Evolutionary conservation across 2,797 vertebrate genomes (phyloP).

Genomic region (Pipistrellus nathusii): DNA sequence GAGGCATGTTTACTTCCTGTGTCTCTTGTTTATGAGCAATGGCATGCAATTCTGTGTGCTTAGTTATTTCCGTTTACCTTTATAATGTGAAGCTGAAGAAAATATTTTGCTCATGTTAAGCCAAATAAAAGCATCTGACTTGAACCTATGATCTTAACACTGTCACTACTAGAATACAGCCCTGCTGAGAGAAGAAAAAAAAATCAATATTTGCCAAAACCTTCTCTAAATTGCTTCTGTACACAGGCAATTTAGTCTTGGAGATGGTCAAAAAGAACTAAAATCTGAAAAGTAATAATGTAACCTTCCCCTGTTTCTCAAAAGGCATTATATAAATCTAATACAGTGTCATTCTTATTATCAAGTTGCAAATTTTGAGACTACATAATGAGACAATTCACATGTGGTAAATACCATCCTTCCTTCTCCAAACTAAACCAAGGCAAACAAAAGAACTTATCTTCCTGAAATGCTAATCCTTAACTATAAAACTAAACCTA

Average conservation of each 20-base stretch:
- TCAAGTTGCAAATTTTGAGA: conserved; percentile 9
- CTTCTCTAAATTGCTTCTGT: neutral
- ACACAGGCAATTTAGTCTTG: neutral
- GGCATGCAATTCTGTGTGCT: neutral
- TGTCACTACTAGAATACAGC: neutral
- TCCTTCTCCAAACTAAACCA: neutral
- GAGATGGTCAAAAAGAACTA: neutral
- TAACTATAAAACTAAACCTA: neutral
- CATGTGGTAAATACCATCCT: neutral
- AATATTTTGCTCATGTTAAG: neutral
- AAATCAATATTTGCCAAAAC: neutral
- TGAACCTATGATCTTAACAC: neutral
- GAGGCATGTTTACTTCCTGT: neutral
- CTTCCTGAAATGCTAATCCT: neutral
- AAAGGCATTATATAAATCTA: neutral
- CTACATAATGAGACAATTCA: neutral
- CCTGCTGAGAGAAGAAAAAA: neutral
- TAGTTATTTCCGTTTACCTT: neutral
- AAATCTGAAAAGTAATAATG: neutral
- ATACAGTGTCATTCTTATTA: neutral
- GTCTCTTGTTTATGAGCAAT: neutral
- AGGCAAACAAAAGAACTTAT: neutral
- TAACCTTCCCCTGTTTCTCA: neutral
- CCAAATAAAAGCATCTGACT: neutral
- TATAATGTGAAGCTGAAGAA: neutral